Evolutionary conservation across 2,797 vertebrate genomes (phyloP), one percentile per base, ranked within the genome.

Genomic region (Synanceia verrucosa): DNA sequence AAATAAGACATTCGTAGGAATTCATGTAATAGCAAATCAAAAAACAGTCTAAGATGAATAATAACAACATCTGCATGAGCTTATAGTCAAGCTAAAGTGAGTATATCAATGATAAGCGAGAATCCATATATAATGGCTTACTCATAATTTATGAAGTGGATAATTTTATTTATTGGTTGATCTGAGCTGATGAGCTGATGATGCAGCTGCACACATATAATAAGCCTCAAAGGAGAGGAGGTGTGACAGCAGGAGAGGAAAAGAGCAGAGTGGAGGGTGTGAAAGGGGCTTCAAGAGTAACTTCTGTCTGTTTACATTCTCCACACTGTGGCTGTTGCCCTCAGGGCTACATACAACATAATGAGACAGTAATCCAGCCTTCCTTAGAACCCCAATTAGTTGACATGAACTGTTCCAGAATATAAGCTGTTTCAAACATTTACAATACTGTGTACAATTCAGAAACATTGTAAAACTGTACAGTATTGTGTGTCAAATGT

Each of bases 351-450:
- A n/a, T n/a, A 52, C 65, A 64, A 36, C 39, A 61, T 50, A 56
- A 71, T 57, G 23, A 65, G 37, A 56, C 53, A 61, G 48, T 65
- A 67, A 84, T 71, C 81, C 13, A 1, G 66, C 43, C 50, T 69
- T 36, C 33, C 44, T 57, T 73, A 48, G 68, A 57, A 77, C 70
- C 70, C 21, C n/a, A n/a, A n/a, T n/a, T n/a, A n/a, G n/a, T n/a
- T n/a, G n/a, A n/a, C n/a, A n/a, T n/a, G n/a, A n/a, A n/a, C n/a
- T n/a, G n/a, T n/a, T n/a, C n/a, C n/a, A n/a, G n/a, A n/a, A n/a
- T n/a, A n/a, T n/a, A n/a, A n/a, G n/a, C n/a, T n/a, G n/a, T n/a
- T n/a, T n/a, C n/a, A n/a, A n/a, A n/a, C n/a, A n/a, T n/a, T n/a
- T n/a, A n/a, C n/a, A n/a, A n/a, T n/a, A n/a, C n/a, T n/a, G n/a